A percentile compares a stretch with the other conserved stretches of the same genome.
These are phyloP conservation scores for Druon quercuslanigerum DNA, from an alignment of 1,140 invertebrate species.

Conservation along the genomic window DNA sequence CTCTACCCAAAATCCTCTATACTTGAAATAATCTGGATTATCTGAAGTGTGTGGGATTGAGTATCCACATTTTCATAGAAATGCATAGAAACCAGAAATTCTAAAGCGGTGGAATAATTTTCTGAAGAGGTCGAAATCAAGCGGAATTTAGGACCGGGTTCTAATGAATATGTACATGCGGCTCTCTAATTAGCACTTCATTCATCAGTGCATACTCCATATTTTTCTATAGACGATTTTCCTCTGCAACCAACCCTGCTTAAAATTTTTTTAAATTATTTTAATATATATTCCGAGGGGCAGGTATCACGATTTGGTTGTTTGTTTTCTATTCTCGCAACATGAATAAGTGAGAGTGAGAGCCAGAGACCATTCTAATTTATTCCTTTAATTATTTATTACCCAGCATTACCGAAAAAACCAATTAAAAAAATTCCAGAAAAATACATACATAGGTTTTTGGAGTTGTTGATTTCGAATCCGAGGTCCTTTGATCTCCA, in stretches of 20 bases:
- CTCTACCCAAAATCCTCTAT: background rate
- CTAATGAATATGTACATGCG: background rate
- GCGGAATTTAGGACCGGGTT: background rate
- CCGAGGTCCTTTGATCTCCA: too few species aligned
- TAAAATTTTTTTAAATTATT: too few species aligned
- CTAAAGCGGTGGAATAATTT: constrained; percentile 18
- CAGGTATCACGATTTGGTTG: too few species aligned
- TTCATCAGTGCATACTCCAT: background rate
- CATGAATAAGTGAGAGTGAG: too few species aligned
- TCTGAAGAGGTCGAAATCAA: constrained; percentile 2
- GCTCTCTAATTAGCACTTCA: constrained; percentile 8
- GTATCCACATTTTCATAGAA: background rate
- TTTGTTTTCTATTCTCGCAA: too few species aligned
- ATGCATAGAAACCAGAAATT: constrained; percentile 3
- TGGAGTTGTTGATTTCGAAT: too few species aligned
- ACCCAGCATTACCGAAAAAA: too few species aligned
- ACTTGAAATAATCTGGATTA: constrained; percentile 18
- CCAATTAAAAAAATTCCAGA: too few species aligned
- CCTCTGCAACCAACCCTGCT: background rate
- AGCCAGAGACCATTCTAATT: too few species aligned
- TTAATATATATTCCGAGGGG: too few species aligned
- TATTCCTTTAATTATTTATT: too few species aligned
- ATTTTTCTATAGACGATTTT: background rate
- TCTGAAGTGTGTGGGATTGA: constrained; percentile 17
- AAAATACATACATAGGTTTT: too few species aligned